Evolutionary conservation across 2,888 invertebrate species (phyloP), one percentile per base, ranked within the genome.

Genomic region (Drosophila kambysellisi): DNA sequence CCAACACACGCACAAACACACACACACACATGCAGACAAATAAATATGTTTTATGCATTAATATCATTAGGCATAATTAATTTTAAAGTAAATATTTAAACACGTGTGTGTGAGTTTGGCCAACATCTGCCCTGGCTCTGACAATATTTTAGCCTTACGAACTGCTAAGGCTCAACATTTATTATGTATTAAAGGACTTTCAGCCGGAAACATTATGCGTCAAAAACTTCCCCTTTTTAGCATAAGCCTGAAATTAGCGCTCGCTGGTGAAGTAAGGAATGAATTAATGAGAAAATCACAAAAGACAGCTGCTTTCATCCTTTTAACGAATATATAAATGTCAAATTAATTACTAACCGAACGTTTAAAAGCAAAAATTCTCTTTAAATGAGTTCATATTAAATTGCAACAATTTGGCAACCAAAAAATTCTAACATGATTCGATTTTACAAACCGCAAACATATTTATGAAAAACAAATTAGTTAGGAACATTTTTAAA

Each of bases 41-140:
- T 69, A 79, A 69, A 76, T 76, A 79, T 76, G 76, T 72, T 70
- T 72, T 70, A 51, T 57, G 71, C 76, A 73, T 66, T 73, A 82
- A 79, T 82, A 76, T 88, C 72, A 82, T 84, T 73, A 82, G 68
- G 74, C 74, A 82, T 82, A 79, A 83, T 84, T 90, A 87, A 74
- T 78, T 76, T 73, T 62, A 62, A 66, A 62, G 30, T 69, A 83
- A 76, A 89, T 86, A 83, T 76, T 79, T 73, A 70, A 59, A 29
- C 64, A 69, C 60, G 71, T 70, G 62, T 70, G 62, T 70, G 64
- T 67, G 15, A 6, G 54, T 66, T 39, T 30, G 46, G 17, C 32
- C n/a, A 11, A 17, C 32, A 29, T 46, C 54, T 32, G n/a, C 29
- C 30, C 8, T 25, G 48, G 25, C 32, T 11, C 43, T 29, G 37